Percentiles rank a stretch among this genome's conserved stretches.
These are phyloP conservation scores for Coecobrya sp. DNA, from an alignment of 2,888 invertebrate species.

Conservation along the genomic window DNA sequence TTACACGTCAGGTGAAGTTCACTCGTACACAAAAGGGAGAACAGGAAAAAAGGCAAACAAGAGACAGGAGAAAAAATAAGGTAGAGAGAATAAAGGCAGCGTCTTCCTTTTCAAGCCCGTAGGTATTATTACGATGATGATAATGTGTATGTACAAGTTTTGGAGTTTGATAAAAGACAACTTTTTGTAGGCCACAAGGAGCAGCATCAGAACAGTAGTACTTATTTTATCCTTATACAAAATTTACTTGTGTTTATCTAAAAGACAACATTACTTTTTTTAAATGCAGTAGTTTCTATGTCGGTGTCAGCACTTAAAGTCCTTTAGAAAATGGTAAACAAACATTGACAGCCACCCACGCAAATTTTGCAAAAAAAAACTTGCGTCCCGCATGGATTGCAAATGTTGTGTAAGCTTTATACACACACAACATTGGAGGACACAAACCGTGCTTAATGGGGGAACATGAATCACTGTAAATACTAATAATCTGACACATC, in stretches of 20 bases:
- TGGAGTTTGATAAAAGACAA: too few species aligned
- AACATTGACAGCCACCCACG: not conserved
- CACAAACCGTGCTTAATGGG: not conserved
- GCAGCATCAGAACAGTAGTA: too few species aligned
- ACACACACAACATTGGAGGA: not conserved
- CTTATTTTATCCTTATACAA: not conserved
- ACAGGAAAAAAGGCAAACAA: constrained; percentile 39
- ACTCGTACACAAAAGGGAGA: constrained; percentile 41
- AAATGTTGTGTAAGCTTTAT: not conserved
- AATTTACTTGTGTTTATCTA: not conserved
- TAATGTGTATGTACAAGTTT: too few species aligned
- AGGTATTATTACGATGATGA: too few species aligned
- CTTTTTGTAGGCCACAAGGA: too few species aligned
- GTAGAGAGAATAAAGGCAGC: not conserved
- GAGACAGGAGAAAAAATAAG: constrained; percentile 1
- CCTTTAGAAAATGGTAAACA: not conserved
- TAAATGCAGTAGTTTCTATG: not conserved
- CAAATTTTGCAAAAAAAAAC: not conserved
- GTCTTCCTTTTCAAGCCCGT: not conserved
- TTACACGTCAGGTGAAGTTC: constrained; percentile 74
- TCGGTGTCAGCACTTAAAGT: not conserved
- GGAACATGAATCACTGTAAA: constrained; percentile 26
- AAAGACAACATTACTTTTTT: not conserved
- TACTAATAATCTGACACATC: constrained; percentile 53
- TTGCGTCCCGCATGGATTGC: not conserved